Base-by-base conservation (phyloP, 2,888 invertebrate genomes). In the Rhingia campestris region DNA sequence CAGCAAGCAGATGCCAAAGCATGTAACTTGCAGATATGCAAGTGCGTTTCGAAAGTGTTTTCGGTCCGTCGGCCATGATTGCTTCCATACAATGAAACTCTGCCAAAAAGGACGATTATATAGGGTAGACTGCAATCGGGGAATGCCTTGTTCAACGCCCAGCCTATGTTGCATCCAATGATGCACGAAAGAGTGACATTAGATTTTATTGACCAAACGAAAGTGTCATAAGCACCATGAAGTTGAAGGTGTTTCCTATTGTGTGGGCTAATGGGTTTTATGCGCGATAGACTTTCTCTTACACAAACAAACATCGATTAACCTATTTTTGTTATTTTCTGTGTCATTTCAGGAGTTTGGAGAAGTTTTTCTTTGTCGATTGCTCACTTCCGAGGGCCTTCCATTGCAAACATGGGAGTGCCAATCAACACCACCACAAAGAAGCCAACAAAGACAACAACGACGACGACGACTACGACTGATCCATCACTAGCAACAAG, bases 371-470 rank as follows among this genome's bases (percentile, higher is more conserved):
- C 32, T 47, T 43, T 39, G 54, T 49, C 33, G 53, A 43, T 7
- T 22, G 59, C 30, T 49, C 35, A 41, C 58, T 12, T 43, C 22
- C 32, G 47, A 58, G 58, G 86, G 86, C 84, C 86, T 86, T 86
- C 86, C 82, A 86, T 86, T 66, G 63, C 61, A 84, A 22, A 84
- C 82, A 86, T 86, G 86, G 86, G 86, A 86, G 86, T 82, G 86
- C 86, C 86, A 81, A 82, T 75, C 81, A 77, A 81, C 61, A 74
- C 69, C 45, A 72, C 61, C 12, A 85, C 54, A 53, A 73, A 56
- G 45, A 79, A 79, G 66, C 35, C 51, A 51, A 30, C 77, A 51
- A 39, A 45, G 9, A 33, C 69, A 54, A 41, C 76, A 54, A 72
- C 64, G 22, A 45, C 74, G 63, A 66, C 82, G 58, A 69, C 56